phyloP scores from a whole-genome alignment of 92 coral and sea anemone species.

The Parazoanthus swiftii region DNA sequence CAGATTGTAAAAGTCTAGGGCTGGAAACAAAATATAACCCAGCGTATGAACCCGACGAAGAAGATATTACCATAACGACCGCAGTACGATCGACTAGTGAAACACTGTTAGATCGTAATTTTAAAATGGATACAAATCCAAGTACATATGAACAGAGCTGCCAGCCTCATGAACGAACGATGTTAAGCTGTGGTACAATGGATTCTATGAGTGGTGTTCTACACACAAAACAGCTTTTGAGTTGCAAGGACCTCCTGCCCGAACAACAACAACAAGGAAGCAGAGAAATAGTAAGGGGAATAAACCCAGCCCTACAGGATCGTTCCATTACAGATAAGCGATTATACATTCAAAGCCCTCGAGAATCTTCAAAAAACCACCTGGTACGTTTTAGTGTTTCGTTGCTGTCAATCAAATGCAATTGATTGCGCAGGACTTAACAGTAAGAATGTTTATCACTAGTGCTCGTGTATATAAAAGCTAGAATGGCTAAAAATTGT shows the following conservation, averaged over 20 bases:
- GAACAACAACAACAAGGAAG: background rate
- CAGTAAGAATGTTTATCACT: too few relatives aligned
- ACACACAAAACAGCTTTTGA: background rate
- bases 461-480: too few relatives aligned
- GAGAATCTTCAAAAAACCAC: background rate
- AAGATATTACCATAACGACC: background rate
- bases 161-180: background rate
- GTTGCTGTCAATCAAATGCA: background rate
- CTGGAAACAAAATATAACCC: slow-evolving; percentile 20
- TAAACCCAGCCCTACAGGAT: background rate
- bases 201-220: background rate
- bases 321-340: background rate
- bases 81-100: background rate
- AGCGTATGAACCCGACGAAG: slow-evolving; percentile 23
- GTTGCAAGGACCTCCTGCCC: background rate
- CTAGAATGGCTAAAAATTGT: too few relatives aligned
- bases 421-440: background rate
- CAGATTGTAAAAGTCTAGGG: slow-evolving; percentile 7
- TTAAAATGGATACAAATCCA: background rate
- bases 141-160: background rate
- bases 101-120: background rate
- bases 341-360: background rate
- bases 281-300: background rate
- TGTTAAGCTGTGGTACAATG: background rate
- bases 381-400: slow-evolving; percentile 15